Percentiles rank a stretch among this genome's conserved stretches.
Evolutionary conservation across 92 coral and sea anemone genomes (phyloP).

Genomic region (Pocillopora meandrina): DNA sequence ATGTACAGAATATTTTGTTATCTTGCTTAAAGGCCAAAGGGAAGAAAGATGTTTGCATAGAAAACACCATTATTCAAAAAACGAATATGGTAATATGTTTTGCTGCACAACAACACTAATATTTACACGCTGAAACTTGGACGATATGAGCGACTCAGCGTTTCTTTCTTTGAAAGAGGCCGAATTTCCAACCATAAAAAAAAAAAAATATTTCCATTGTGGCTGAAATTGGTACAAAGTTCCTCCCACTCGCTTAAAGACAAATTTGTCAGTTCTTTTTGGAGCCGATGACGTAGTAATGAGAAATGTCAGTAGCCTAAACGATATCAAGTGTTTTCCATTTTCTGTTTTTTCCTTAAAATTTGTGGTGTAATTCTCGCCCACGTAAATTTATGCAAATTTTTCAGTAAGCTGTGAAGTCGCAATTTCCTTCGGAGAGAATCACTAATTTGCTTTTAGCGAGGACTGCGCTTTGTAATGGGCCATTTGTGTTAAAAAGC

Average conservation of each 20-base stretch:
- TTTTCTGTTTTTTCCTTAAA: not conserved
- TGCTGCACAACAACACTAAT: not conserved
- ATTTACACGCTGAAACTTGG: not conserved
- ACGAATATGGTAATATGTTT: not conserved
- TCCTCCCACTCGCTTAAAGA: not conserved
- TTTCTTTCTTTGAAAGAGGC: not conserved
- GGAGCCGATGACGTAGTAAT: not conserved
- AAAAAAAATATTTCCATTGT: too few relatives aligned
- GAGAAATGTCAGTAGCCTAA: not conserved
- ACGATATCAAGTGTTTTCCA: not conserved
- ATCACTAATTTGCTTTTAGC: not conserved
- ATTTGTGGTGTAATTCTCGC: not conserved
- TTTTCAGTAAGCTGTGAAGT: not conserved
- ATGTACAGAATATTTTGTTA: not conserved
- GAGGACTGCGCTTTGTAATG: not conserved
- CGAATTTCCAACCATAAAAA: not conserved
- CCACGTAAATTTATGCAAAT: conserved; percentile 3
- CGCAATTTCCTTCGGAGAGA: not conserved
- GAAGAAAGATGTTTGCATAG: not conserved
- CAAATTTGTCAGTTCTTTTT: not conserved
- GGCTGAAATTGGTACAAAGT: not conserved
- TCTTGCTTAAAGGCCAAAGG: not conserved
- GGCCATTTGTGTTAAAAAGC: not conserved
- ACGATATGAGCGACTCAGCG: too few relatives aligned
- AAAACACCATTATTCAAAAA: not conserved